Conservation (phyloP, 2,888 invertebrate species). For the Halocaridina rubra region DNA sequence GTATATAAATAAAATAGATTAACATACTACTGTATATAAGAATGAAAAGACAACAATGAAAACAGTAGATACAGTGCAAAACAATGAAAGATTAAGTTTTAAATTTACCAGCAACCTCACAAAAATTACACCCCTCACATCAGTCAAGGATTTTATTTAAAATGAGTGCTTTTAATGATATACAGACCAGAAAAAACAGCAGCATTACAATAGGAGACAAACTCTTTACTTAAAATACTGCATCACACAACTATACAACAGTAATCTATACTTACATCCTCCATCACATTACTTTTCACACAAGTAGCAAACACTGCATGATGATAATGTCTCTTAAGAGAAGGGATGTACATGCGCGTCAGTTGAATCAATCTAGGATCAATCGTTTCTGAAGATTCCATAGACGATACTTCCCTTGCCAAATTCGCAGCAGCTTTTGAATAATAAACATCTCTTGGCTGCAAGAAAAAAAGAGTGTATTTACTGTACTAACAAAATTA, state of each 20-base stretch:
- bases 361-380: neutral
- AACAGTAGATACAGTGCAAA: too few species aligned
- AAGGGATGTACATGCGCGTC: neutral
- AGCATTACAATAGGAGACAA: too few species aligned
- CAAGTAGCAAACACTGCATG: conserved; percentile 2
- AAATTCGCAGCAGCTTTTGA: neutral
- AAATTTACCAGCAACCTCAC: too few species aligned
- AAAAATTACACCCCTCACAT: too few species aligned
- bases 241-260: neutral
- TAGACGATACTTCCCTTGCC: neutral
- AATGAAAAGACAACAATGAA: too few species aligned
- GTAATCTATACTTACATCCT: neutral
- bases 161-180: too few species aligned
- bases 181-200: too few species aligned
- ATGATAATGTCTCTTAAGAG: neutral
- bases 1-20: too few species aligned
- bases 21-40: too few species aligned
- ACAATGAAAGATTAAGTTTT: too few species aligned
- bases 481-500: too few species aligned
- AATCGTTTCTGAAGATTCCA: neutral
- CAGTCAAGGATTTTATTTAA: too few species aligned
- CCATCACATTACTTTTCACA: neutral
- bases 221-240: neutral
- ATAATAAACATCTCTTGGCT: neutral
- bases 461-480: neutral